These are phyloP conservation scores for Stylophora pistillata DNA, from an alignment of 64 coral and sea anemone species.

Conservation along the genomic window DNA sequence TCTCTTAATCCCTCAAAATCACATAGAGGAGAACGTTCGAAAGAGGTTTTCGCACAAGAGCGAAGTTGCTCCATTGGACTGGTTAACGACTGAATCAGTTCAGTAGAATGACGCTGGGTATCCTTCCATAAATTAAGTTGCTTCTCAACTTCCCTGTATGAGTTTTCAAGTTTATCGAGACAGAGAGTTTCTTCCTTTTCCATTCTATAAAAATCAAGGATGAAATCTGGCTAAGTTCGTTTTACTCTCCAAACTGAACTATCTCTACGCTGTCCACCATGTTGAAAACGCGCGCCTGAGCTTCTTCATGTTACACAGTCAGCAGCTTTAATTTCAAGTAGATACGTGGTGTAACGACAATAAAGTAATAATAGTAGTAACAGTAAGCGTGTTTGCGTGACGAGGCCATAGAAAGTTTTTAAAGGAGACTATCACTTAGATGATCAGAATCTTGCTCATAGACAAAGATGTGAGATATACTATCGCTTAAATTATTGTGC, in stretches of 20 bases:
- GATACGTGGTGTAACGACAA: not conserved
- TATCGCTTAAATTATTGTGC: no score
- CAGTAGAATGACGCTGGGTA: not conserved
- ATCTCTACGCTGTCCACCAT: not conserved
- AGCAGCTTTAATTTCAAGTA: not conserved
- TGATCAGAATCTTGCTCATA: no score
- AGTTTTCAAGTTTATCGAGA: conserved; percentile 7
- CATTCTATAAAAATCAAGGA: not conserved
- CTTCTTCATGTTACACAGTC: not conserved
- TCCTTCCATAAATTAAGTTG: conserved; percentile 34
- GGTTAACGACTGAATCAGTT: conserved; percentile 19
- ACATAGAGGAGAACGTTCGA: not conserved
- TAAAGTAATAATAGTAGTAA: no score
- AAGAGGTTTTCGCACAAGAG: not conserved
- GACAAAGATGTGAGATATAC: no score
- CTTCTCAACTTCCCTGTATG: not conserved
- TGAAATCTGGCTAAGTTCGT: no score
- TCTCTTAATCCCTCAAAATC: conserved; percentile 7
- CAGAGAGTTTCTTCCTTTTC: not conserved
- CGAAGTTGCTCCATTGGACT: conserved; percentile 27
- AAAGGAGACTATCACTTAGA: no score
- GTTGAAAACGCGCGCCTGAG: not conserved
- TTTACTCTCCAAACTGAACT: not conserved
- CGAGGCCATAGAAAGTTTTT: no score
- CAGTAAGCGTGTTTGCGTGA: no score